Evolutionary conservation across 2,888 invertebrate species (phyloP), one percentile per base, ranked within the genome.

Genomic region (Parnassius glacialis): DNA sequence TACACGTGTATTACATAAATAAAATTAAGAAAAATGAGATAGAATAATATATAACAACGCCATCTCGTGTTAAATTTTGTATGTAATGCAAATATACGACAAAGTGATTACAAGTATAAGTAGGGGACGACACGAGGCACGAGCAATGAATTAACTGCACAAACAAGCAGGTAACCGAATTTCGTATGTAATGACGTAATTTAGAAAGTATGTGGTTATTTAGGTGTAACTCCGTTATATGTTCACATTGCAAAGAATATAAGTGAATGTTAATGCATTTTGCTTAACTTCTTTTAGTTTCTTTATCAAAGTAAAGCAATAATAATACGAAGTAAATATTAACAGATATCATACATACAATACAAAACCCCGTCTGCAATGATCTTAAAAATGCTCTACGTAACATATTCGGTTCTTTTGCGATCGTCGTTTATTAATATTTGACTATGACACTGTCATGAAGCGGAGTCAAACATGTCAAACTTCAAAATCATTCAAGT

Each of bases 161-260:
- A 34, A 34, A 34, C 70, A 70, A 70, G 74, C 76, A 73, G 76
- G 72, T 72, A 74, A 67, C 83, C 85, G 75, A 88, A 87, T 81
- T 82, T 79, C 70, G 65, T 73, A 76, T 34, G 34, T 34, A 7
- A 34, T 89, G 88, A 90, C 87, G 88, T 85, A 83, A 86, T 81
- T 80, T 81, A 79, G 84, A 87, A 90, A 87, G 87, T 83, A 88
- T 86, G 84, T 71, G 78, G 75, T 80, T 84, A 81, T 78, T 85
- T 83, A 48, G 74, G 34, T 34, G 7, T 78, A 79, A 86, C 83
- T 83, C 83, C 78, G 81, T 78, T 83, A 80, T 70, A 76, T 78
- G 78, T 45, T 56, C 62, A 55, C 16, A 45, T 41, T 55, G 57
- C 58, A 59, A 20, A 55, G 56, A 63, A 56, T 34, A 34, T 34